Base-by-base conservation (phyloP, 2,113 vertebrate genomes). In the Phalacrocorax pelagicus region DNA sequence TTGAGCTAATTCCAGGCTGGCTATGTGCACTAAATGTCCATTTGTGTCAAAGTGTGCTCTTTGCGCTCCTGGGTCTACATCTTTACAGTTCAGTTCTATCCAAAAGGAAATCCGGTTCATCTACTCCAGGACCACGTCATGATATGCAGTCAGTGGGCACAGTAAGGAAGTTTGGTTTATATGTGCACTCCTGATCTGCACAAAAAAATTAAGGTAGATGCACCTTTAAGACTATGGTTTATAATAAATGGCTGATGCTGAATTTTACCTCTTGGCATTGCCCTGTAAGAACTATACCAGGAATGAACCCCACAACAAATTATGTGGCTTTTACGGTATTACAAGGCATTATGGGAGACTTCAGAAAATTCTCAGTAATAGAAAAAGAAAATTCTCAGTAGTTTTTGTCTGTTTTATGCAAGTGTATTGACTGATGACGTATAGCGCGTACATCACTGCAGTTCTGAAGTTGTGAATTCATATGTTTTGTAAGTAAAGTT, bases 391-490 rank as follows among this genome's bases (percentile, higher is more conserved):
- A 59, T 59, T 79, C 26, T 95, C 32, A 55, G n/a, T 49, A 77
- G 2, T 38, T 92, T 82, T 65, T 63, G 27, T 66, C 65, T 83
- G 40, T 90, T 85, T 87, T 67, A 20, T 51, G 32, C 22, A 55
- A 63, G 29, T 38, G 17, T 47, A 9, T 51, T 81, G 38, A 23
- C 29, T 62, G 29, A 44, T 91, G 51, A 26, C n/a, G 9, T 40
- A 17, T 19, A n/a, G 32, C 1, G 1, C 1, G 1, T 63, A 12
- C 3, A 36, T 70, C 21, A 16, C 51, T 46, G 24, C 46, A 54
- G 24, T 78, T 85, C 61, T 57, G 9, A 54, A 79, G 38, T 10
- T 74, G 51, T 74, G 46, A 66, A 58, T 88, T 85, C 7, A 1
- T 38, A 7, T 57, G 26, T 81, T 82, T 15, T n/a, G 0, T 30